Conservation (phyloP, 2,113 vertebrate species). For the Mormoops blainvillei region DNA sequence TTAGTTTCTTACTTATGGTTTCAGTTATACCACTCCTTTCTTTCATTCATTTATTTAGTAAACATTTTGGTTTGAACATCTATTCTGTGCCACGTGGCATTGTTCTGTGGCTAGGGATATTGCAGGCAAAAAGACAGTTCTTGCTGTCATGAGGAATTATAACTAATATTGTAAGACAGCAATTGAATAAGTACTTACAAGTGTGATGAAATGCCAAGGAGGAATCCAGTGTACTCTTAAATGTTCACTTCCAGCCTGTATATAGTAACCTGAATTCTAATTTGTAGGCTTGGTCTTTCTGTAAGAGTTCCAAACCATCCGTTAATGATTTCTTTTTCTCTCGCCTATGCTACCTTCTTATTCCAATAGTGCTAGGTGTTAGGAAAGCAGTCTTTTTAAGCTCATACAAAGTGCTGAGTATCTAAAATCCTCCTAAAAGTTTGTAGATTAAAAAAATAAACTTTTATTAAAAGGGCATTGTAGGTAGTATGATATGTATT, state of each 20-base stretch:
- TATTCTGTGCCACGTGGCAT: not conserved
- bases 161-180: not conserved
- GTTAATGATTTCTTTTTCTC: not conserved
- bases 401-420: not conserved
- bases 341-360: not conserved
- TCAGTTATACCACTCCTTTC: not conserved
- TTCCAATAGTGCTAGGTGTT: not conserved
- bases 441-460: not conserved
- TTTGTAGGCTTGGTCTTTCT: not conserved
- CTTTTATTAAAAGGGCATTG: not conserved
- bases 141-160: not conserved
- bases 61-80: not conserved
- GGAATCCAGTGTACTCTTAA: not conserved
- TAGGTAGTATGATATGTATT: not conserved
- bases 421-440: not conserved
- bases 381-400: not conserved
- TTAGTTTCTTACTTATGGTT: not conserved
- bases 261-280: not conserved
- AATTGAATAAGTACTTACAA: not conserved
- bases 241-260: not conserved
- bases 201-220: not conserved
- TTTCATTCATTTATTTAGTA: not conserved
- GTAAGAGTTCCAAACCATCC: not conserved
- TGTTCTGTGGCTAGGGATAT: not conserved
- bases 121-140: not conserved